phyloP scores from a whole-genome alignment of 2,797 vertebrate species.

The Cuculus canorus region DNA sequence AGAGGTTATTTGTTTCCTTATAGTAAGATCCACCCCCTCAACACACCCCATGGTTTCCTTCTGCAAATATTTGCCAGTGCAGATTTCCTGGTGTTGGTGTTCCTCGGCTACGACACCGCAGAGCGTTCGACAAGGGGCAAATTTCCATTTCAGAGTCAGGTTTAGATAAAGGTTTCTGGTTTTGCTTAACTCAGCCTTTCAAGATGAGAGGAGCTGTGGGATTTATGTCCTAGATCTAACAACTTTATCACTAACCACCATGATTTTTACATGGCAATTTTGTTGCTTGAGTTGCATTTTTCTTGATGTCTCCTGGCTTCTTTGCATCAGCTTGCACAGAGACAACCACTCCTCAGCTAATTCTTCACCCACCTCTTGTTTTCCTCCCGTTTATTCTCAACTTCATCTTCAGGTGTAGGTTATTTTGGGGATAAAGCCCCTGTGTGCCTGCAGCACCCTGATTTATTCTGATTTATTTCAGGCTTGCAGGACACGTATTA shows the following conservation, averaged over 20 bases:
- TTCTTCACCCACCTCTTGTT: not conserved
- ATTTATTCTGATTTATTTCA: not conserved
- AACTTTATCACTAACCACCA: not conserved
- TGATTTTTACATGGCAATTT: not conserved
- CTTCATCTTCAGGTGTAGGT: not conserved
- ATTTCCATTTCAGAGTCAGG: not conserved
- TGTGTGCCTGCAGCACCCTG: not conserved
- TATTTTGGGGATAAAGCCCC: not conserved
- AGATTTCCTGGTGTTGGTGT: not conserved
- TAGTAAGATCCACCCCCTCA: not conserved
- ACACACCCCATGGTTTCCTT: not conserved
- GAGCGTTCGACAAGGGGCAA: not conserved
- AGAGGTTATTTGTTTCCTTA: not conserved
- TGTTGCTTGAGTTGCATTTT: not conserved
- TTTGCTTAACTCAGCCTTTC: not conserved
- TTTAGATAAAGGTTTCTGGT: not conserved
- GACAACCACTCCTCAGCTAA: not conserved
- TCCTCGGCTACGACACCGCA: not conserved
- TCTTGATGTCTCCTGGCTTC: no score
- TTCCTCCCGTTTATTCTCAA: not conserved
- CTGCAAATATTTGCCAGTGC: slow-evolving; percentile 28
- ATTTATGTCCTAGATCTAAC: not conserved
- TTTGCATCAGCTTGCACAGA: not conserved
- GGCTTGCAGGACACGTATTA: not conserved
- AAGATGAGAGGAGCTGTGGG: not conserved